Base-by-base conservation (phyloP, 2,113 vertebrate species). In the Tenrec ecaudatus region DNA sequence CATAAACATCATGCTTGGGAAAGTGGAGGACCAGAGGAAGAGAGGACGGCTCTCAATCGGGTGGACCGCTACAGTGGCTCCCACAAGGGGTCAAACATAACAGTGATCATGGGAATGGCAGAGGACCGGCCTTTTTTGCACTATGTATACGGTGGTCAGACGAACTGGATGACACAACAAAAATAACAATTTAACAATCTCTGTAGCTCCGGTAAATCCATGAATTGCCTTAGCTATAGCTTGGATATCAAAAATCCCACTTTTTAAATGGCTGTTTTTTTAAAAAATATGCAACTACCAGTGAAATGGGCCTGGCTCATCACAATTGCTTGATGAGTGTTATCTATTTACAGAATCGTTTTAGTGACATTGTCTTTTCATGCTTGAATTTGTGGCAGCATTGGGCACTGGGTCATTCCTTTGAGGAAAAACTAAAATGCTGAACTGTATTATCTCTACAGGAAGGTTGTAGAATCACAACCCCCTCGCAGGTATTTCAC, bases 401-500 rank as follows among this genome's bases (percentile, higher is more conserved):
- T 25, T 62, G 71, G 92, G 36, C 47, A 2, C 57, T 2, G 4
- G 53, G 29, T 33, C 82, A 85, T 38, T 7, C 8, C 53, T 69
- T 81, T 68, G 47, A 64, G 62, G 36, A 14, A 62, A 40, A 62
- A 22, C 36, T 66, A 36, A 31, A 83, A 9, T 33, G 22, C 77
- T 27, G 12, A 27, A 27, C 66, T 27, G 0, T 64, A 84, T n/a
- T 3, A n/a, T 47, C 57, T 82, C 80, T 62, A 77, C 89, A 77
- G 23, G 38, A 76, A 81, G 87, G 20, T 43, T 4, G 17, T 29
- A 23, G 53, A 36, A 33, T 75, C 38, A n/a, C 64, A 83, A 84
- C 57, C 40, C 57, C 27, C 94, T n/a, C 23, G 47, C 71, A 92
- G 91, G 80, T 90, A 82, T 81, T 81, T 93, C 92, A 77, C 79